phyloP scores from a whole-genome alignment of 2,888 invertebrate genomes.

The Platynereis dumerilii region DNA sequence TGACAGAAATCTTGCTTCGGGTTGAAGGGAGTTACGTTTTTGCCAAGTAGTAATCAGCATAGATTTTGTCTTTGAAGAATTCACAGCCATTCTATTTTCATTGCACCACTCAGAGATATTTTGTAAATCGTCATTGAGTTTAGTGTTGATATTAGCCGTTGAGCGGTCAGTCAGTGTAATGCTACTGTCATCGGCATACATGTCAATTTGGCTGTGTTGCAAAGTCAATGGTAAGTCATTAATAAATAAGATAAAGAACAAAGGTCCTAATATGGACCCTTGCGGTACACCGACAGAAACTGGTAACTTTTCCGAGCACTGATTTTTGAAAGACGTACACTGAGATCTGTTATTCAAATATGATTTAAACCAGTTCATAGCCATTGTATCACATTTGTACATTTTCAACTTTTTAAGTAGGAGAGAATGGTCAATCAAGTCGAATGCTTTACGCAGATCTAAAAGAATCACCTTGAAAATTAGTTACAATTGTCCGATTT shows the following conservation, averaged over 20 bases:
- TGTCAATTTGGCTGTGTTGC: not conserved
- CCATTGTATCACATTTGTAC: not conserved
- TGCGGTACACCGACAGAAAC: not conserved
- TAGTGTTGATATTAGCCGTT: not conserved
- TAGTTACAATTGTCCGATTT: no score
- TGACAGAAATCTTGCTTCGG: no score
- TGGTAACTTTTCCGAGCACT: not conserved
- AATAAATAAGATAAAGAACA: slow-evolving; percentile 7
- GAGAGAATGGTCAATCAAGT: not conserved
- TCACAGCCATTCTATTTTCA: not conserved
- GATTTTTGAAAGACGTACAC: not conserved
- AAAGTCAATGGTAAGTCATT: not conserved
- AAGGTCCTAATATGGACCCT: slow-evolving; percentile 5
- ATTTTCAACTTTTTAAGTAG: not conserved
- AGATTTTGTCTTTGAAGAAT: not conserved
- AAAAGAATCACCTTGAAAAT: no score
- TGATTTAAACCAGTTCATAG: not conserved
- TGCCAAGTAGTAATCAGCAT: slow-evolving; percentile 4
- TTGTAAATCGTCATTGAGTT: not conserved
- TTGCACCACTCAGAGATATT: not conserved
- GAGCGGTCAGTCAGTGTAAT: no score
- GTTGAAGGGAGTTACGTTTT: not conserved
- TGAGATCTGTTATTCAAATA: not conserved
- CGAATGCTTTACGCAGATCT: slow-evolving; percentile 1
- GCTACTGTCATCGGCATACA: slow-evolving; percentile 4